Conservation (phyloP, 2,888 invertebrate genomes). For the Elmis aenea region DNA sequence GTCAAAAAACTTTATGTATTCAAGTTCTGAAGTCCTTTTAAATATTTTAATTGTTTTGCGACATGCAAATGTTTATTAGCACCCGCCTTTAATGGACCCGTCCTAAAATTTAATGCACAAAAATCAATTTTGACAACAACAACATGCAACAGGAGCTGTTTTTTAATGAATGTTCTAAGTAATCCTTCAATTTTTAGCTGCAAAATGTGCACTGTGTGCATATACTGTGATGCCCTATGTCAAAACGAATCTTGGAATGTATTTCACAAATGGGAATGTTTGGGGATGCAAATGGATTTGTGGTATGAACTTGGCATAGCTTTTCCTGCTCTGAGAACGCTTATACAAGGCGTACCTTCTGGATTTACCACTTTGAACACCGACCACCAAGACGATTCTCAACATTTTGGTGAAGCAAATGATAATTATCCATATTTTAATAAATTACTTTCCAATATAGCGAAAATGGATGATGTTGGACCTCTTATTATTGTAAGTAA, state of each 20-base stretch:
- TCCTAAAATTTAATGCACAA: too few species aligned
- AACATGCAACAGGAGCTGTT: too few species aligned
- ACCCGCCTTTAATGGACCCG: too few species aligned
- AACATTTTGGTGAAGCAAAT: conserved; percentile 43
- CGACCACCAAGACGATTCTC: conserved; percentile 44
- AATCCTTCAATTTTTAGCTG: conserved; percentile 52
- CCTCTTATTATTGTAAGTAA: conserved; percentile 65
- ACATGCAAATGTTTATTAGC: too few species aligned
- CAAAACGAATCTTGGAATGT: conserved; percentile 49
- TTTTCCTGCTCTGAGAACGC: conserved; percentile 68
- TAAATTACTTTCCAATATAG: conserved; percentile 67
- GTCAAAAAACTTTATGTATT: too few species aligned
- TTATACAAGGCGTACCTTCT: conserved; percentile 50
- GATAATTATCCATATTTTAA: conserved; percentile 62
- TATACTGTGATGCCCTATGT: conserved; percentile 67
- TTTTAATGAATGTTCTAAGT: conserved; percentile 9
- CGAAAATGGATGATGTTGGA: conserved; percentile 59
- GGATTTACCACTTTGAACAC: conserved; percentile 43
- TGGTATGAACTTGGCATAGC: conserved; percentile 71
- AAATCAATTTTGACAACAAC: too few species aligned
- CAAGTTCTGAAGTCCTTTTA: too few species aligned
- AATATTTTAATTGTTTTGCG: too few species aligned
- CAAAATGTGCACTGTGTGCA: conserved; percentile 56
- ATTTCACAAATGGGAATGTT: conserved; percentile 71
- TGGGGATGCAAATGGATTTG: conserved; percentile 56